Conservation (phyloP, 2,113 vertebrate genomes). For the Baryphthengus martii region DNA sequence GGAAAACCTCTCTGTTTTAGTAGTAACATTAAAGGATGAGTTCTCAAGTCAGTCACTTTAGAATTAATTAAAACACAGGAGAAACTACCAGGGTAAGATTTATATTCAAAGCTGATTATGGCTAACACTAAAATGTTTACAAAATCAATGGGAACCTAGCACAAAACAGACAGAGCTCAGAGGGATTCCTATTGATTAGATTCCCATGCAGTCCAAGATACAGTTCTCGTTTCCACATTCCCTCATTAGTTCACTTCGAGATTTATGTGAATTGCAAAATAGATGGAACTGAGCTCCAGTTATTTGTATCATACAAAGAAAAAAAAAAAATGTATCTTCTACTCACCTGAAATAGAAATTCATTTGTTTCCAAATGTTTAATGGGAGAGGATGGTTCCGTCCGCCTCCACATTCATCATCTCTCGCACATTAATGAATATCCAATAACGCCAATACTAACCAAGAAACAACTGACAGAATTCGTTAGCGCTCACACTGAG, state of each 20-base stretch:
- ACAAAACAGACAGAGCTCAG: background rate
- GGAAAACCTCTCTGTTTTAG: background rate
- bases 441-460: constrained; percentile 12
- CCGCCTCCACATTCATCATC: constrained; percentile 10
- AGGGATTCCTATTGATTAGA: constrained; percentile 36
- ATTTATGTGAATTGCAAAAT: background rate
- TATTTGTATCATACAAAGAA: background rate
- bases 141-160: constrained; percentile 11
- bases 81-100: background rate
- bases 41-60: background rate
- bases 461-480: background rate
- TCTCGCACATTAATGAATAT: constrained; percentile 23
- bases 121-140: constrained; percentile 12
- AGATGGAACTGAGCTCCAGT: background rate
- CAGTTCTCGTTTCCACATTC: background rate
- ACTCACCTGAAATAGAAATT: constrained; percentile 9
- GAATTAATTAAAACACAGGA: constrained; percentile 40
- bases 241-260: constrained; percentile 39
- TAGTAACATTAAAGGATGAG: background rate
- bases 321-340: background rate
- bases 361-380: constrained; percentile 20
- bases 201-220: background rate
- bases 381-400: constrained; percentile 9
- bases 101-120: constrained; percentile 35
- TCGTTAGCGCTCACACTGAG: background rate